Evolutionary conservation across 1,140 invertebrate genomes (phyloP).

Genomic region (Chionoecetes opilio): DNA sequence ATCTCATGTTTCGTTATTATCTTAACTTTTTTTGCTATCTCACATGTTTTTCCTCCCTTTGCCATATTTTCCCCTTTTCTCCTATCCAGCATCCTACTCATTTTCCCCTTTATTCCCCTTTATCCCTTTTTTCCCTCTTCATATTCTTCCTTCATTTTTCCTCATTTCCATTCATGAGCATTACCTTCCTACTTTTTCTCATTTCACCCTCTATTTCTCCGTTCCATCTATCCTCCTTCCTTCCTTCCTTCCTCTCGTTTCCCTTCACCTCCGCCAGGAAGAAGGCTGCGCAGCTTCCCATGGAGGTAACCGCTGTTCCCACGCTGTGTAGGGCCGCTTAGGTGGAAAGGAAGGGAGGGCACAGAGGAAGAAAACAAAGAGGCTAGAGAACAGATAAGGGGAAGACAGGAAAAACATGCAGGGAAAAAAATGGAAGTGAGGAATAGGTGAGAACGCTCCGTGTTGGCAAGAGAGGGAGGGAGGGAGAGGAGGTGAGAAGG

Average conservation of each 20-base stretch:
- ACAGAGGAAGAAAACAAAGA: too few species aligned
- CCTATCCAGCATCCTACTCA: not conserved
- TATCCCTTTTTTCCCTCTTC: not conserved
- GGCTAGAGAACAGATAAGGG: too few species aligned
- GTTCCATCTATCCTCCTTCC: not conserved
- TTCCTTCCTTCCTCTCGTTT: not conserved
- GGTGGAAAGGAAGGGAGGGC: too few species aligned
- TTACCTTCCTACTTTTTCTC: not conserved
- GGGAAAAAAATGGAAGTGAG: too few species aligned
- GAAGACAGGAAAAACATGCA: too few species aligned
- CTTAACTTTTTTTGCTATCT: too few species aligned
- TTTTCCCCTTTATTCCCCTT: not conserved
- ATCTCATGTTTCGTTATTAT: too few species aligned
- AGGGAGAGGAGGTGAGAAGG: too few species aligned
- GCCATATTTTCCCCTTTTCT: not conserved
- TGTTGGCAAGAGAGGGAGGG: too few species aligned
- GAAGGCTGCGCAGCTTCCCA: not conserved
- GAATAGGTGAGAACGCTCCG: too few species aligned
- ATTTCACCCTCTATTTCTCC: not conserved
- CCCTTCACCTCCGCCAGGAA: not conserved
- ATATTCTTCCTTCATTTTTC: not conserved
- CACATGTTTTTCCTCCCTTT: not conserved
- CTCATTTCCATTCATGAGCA: not conserved
- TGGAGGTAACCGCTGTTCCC: not conserved
- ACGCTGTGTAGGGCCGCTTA: not conserved